Evolutionary conservation across 2,888 invertebrate species (phyloP).

Genomic region (Lissocephala sabroskyi): DNA sequence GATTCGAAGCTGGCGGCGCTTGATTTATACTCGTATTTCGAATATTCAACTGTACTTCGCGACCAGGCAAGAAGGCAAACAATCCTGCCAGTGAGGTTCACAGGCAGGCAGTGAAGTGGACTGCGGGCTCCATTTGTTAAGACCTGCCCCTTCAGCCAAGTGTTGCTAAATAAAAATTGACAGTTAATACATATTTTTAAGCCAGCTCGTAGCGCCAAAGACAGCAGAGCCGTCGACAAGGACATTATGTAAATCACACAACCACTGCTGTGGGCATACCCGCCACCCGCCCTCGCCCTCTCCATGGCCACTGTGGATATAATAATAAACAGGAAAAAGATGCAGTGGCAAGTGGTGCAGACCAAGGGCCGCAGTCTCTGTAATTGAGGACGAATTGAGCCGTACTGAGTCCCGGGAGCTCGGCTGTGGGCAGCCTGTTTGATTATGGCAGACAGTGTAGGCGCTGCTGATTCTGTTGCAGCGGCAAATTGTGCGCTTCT

Average conservation of each 20-base stretch:
- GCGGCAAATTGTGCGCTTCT: slow-evolving; percentile 3
- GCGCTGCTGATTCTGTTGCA: slow-evolving; percentile 7
- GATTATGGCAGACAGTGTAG: slow-evolving; percentile 26
- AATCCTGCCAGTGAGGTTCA: too few relatives aligned
- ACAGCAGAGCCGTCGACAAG: slow-evolving; percentile 48
- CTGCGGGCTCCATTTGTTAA: too few relatives aligned
- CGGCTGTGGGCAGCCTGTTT: slow-evolving; percentile 22
- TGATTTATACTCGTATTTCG: too few relatives aligned
- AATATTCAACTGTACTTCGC: too few relatives aligned
- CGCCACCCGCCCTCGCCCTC: neutral
- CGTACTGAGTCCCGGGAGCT: too few relatives aligned
- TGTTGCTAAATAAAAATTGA: slow-evolving; percentile 68
- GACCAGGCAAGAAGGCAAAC: too few relatives aligned
- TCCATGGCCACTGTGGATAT: slow-evolving; percentile 19
- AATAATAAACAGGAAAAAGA: slow-evolving; percentile 53
- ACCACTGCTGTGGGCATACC: slow-evolving; percentile 32
- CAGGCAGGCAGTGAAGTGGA: too few relatives aligned
- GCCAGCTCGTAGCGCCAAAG: too few relatives aligned
- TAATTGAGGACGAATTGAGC: too few relatives aligned
- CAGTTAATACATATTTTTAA: slow-evolving; percentile 66
- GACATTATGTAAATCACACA: slow-evolving; percentile 66
- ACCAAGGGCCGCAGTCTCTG: too few relatives aligned
- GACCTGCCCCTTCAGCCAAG: slow-evolving; percentile 55
- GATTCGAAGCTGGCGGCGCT: too few relatives aligned
- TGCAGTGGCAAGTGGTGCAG: slow-evolving; percentile 23